These are phyloP conservation scores for Calonectris borealis DNA, from an alignment of 2,113 vertebrate species.

Conservation along the genomic window DNA sequence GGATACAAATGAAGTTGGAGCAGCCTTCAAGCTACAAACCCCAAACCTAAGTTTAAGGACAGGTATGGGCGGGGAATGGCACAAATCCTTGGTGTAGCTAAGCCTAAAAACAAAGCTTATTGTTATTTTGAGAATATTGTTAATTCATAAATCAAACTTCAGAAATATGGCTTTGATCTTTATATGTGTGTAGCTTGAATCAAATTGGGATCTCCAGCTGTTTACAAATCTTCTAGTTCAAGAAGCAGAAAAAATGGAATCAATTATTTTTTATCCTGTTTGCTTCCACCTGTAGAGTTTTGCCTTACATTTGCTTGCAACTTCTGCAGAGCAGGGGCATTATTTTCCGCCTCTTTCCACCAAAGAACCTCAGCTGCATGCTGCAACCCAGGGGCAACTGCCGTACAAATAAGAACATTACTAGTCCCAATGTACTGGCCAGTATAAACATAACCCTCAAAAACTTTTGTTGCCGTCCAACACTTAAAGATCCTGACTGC, in stretches of 20 bases:
- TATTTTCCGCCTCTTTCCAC: neutral
- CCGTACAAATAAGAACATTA: rapidly evolving
- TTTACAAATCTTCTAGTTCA: constrained; percentile 10
- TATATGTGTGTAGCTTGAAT: neutral
- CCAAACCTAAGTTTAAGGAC: neutral
- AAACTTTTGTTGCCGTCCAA: neutral
- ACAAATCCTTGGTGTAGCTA: neutral
- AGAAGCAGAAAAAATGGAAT: neutral
- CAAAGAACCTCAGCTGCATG: neutral
- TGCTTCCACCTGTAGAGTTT: neutral
- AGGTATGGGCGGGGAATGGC: neutral
- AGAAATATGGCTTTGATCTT: constrained; percentile 16
- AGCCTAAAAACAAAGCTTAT: neutral
- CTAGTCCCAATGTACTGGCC: rapidly evolving
- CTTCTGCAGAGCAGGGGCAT: neutral
- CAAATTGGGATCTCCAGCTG: constrained; percentile 19
- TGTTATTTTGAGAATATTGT: neutral
- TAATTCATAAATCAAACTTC: constrained; percentile 23
- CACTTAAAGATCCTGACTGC: neutral
- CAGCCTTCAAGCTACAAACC: neutral
- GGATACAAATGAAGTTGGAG: neutral
- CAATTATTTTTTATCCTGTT: neutral
- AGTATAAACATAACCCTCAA: neutral
- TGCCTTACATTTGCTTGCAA: neutral
- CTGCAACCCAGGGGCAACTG: neutral